Conservation (phyloP, 2,113 vertebrate genomes). For the Campylorhamphus procurvoides region DNA sequence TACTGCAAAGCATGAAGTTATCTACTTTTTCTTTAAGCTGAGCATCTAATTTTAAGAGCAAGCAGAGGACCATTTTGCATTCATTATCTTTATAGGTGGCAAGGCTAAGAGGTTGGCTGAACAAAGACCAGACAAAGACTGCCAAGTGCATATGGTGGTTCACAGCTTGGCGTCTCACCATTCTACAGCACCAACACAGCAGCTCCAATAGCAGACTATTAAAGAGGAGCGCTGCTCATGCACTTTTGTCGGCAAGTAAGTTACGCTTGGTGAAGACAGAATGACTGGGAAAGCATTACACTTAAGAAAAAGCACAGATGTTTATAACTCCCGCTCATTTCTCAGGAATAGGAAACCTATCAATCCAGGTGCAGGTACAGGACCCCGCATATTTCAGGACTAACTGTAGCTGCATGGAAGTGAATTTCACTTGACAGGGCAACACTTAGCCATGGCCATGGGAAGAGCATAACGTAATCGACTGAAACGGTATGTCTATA, state of each 20-base stretch:
- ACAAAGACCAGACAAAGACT: constrained; percentile 77
- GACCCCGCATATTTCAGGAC: constrained; percentile 1
- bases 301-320: constrained; percentile 63
- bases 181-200: constrained; percentile 74
- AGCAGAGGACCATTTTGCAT: constrained; percentile 68
- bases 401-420: background rate
- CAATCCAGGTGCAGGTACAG: constrained; percentile 27
- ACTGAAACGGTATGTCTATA: constrained; percentile 14
- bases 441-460: background rate
- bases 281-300: constrained; percentile 59
- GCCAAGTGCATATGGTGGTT: constrained; percentile 78
- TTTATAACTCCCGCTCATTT: constrained; percentile 48
- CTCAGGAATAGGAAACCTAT: constrained; percentile 52
- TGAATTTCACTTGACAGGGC: background rate
- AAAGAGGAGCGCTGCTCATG: constrained; percentile 72
- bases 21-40: constrained; percentile 56
- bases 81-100: constrained; percentile 77
- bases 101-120: constrained; percentile 76
- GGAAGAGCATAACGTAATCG: constrained; percentile 8
- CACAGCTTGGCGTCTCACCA: constrained; percentile 76
- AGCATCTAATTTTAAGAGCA: constrained; percentile 66
- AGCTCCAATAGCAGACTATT: constrained; percentile 70
- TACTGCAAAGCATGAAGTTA: constrained; percentile 21
- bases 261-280: constrained; percentile 73
- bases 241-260: constrained; percentile 76